Evolutionary conservation across 2,113 vertebrate species (phyloP).

Genomic region (Paramisgurnus dabryanus): DNA sequence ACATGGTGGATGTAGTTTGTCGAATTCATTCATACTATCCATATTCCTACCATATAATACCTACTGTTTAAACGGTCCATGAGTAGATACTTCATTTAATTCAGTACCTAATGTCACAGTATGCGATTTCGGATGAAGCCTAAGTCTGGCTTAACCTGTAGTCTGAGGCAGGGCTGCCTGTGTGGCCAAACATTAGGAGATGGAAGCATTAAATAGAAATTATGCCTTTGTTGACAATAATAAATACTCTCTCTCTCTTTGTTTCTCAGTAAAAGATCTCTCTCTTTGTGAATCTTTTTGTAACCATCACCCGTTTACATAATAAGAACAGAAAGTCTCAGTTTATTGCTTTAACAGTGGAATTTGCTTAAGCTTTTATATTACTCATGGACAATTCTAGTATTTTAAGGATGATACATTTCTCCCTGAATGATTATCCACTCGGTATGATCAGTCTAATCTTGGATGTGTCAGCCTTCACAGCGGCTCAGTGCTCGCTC

Average conservation of each 20-base stretch:
- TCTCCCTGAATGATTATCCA: slow-evolving; percentile 52
- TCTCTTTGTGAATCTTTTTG: neutral
- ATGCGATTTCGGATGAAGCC: no score
- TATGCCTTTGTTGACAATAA: neutral
- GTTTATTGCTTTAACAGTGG: neutral
- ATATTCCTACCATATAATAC: no score
- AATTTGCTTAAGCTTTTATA: slow-evolving; percentile 14
- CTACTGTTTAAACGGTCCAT: no score
- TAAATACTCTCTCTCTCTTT: neutral
- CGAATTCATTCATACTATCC: no score
- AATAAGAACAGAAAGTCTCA: neutral
- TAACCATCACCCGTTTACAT: neutral
- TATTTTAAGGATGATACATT: slow-evolving; percentile 14
- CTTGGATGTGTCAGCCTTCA: slow-evolving; percentile 59
- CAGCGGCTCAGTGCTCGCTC: slow-evolving; percentile 8
- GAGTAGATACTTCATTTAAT: no score
- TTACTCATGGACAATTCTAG: slow-evolving; percentile 1
- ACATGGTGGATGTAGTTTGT: no score
- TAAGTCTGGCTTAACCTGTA: no score
- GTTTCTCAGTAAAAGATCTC: neutral
- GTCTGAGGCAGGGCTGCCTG: neutral
- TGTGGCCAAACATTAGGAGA: neutral
- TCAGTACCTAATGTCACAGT: no score
- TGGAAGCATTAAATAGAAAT: neutral
- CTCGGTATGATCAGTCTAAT: slow-evolving; percentile 62